A percentile compares a stretch with the other conserved stretches of the same genome.
Evolutionary conservation across 2,113 vertebrate species (phyloP).

Genomic region (Dicaeum eximium): DNA sequence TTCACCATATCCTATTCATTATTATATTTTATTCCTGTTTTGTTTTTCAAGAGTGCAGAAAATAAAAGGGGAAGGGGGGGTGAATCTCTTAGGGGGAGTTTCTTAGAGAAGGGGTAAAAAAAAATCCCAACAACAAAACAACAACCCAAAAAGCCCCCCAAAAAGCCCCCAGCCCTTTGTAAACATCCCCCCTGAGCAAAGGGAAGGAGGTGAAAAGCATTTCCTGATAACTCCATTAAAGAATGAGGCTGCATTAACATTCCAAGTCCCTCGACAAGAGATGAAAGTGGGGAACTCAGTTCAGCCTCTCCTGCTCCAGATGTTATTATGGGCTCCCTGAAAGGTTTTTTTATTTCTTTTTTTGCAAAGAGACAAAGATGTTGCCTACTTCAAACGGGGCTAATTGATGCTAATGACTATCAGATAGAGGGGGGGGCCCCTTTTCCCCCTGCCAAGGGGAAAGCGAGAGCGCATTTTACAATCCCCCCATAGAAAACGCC

Average conservation of each 20-base stretch:
- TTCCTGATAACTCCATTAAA: slow-evolving; percentile 81
- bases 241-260: slow-evolving; percentile 71
- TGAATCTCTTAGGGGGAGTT: neutral
- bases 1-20: neutral
- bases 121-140: neutral
- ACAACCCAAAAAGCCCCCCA: neutral
- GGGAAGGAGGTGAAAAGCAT: slow-evolving; percentile 68
- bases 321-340: slow-evolving; percentile 80
- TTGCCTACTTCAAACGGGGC: slow-evolving; percentile 85
- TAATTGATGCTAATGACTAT: slow-evolving; percentile 95
- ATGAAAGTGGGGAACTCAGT: slow-evolving; percentile 66
- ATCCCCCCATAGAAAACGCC: slow-evolving; percentile 72
- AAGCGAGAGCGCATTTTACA: slow-evolving; percentile 74
- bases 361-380: slow-evolving; percentile 75
- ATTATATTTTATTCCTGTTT: neutral
- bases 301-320: slow-evolving; percentile 73
- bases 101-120: neutral
- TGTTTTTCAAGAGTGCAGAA: neutral
- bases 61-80: neutral
- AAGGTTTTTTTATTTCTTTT: slow-evolving; percentile 73
- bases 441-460: slow-evolving; percentile 73
- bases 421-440: slow-evolving; percentile 79
- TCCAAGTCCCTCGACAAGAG: slow-evolving; percentile 70
- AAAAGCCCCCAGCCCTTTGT: slow-evolving; percentile 45
- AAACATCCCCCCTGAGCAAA: slow-evolving; percentile 58